Evolutionary conservation across 2,113 vertebrate species (phyloP).

Genomic region (Notarius lentiginosus): DNA sequence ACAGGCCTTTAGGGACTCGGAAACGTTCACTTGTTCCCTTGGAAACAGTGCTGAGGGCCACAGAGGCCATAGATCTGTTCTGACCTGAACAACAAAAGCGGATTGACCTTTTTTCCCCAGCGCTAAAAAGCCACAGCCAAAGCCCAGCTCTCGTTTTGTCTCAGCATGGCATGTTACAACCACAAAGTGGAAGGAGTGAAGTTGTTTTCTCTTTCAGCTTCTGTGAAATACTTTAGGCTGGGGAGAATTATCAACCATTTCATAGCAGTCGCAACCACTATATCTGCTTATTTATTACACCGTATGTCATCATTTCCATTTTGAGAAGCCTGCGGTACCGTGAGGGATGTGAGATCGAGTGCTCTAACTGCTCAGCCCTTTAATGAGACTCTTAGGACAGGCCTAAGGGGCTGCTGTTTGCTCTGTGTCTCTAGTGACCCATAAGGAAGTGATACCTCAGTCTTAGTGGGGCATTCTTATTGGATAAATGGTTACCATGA

Average conservation of each 20-base stretch:
- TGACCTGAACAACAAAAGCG: conserved; percentile 56
- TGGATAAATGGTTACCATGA: conserved; percentile 21
- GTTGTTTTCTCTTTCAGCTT: conserved; percentile 7
- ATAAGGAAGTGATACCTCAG: conserved; percentile 51
- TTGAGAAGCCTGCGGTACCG: conserved; percentile 2
- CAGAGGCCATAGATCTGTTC: conserved; percentile 61
- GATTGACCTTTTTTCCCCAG: conserved; percentile 36
- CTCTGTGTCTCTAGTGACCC: conserved; percentile 37
- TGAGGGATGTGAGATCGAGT: conserved; percentile 10
- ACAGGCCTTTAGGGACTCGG: conserved; percentile 51
- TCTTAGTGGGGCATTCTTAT: conserved; percentile 28
- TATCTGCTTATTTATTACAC: conserved; percentile 11
- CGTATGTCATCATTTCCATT: conserved; percentile 3
- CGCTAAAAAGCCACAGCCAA: conserved; percentile 27
- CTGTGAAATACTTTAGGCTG: neutral
- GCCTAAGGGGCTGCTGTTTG: conserved; percentile 40
- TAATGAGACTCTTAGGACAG: conserved; percentile 49
- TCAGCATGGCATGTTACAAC: conserved; percentile 26
- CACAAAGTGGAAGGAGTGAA: neutral
- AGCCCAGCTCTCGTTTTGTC: conserved; percentile 36
- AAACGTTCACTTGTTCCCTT: conserved; percentile 65
- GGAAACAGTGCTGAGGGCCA: conserved; percentile 66
- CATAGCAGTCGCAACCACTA: neutral
- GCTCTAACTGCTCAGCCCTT: conserved; percentile 32
- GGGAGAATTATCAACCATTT: neutral